A percentile compares a stretch with the other conserved stretches of the same genome.
Conservation (phyloP, 2,888 invertebrate genomes). For the Lamellibrachia columna region DNA sequence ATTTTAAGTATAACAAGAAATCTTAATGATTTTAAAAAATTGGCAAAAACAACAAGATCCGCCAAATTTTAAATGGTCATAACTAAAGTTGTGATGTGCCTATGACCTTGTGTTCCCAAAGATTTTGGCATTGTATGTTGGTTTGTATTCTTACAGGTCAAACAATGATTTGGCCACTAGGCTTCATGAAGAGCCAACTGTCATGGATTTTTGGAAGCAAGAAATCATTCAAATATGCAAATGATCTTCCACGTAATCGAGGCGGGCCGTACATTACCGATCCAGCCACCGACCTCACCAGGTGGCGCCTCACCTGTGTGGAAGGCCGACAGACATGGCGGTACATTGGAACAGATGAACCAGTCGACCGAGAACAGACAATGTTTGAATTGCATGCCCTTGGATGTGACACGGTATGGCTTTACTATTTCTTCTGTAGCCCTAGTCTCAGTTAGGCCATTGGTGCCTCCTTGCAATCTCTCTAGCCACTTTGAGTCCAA, state of each 20-base stretch:
- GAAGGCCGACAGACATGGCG: constrained; percentile 56
- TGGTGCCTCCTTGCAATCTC: too few relatives aligned
- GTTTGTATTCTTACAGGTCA: background rate
- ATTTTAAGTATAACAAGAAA: too few relatives aligned
- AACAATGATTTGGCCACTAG: background rate
- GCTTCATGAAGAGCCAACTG: constrained; percentile 31
- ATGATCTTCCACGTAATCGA: constrained; percentile 48
- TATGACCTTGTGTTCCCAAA: background rate
- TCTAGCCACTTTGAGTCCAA: too few relatives aligned
- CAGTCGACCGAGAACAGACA: constrained; percentile 46
- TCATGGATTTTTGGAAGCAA: constrained; percentile 57
- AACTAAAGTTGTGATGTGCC: background rate
- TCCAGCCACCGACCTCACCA: constrained; percentile 54
- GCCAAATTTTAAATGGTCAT: background rate
- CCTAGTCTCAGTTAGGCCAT: too few relatives aligned
- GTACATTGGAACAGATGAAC: constrained; percentile 45
- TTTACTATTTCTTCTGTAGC: background rate
- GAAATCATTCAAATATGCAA: constrained; percentile 48
- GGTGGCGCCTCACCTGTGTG: constrained; percentile 51
- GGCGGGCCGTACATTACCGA: constrained; percentile 55
- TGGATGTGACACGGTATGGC: constrained; percentile 51
- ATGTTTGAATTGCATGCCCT: constrained; percentile 51
- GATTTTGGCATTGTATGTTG: background rate
- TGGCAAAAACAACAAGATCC: too few relatives aligned
- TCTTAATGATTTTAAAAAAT: too few relatives aligned